Percentiles rank a stretch among this genome's conserved stretches.
Evolutionary conservation across 1,140 invertebrate species (phyloP).

Genomic region (Hycleus cichorii): DNA sequence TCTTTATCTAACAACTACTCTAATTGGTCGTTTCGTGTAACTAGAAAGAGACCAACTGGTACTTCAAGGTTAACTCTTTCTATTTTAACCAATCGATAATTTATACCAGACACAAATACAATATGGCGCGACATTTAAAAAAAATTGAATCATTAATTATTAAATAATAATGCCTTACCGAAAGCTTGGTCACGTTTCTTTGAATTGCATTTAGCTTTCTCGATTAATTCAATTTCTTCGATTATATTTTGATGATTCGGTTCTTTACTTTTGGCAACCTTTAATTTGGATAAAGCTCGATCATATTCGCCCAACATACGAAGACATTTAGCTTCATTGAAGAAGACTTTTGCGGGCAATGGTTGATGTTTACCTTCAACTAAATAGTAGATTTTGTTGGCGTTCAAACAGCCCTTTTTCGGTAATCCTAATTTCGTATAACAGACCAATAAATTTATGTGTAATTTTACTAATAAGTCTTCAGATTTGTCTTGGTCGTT

Average conservation of each 20-base stretch:
- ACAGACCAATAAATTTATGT: constrained; percentile 61
- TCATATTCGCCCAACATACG: constrained; percentile 45
- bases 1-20: too few relatives aligned
- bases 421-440: constrained; percentile 53
- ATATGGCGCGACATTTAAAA: too few relatives aligned
- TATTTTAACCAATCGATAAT: too few relatives aligned
- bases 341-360: constrained; percentile 49
- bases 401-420: constrained; percentile 47
- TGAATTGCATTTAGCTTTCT: not conserved
- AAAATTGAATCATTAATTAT: too few relatives aligned
- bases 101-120: too few relatives aligned
- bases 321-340: constrained; percentile 49
- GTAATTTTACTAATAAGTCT: constrained; percentile 51
- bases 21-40: too few relatives aligned
- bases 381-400: constrained; percentile 42
- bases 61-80: too few relatives aligned
- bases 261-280: constrained; percentile 40
- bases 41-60: too few relatives aligned
- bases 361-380: constrained; percentile 39
- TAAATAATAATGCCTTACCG: too few relatives aligned
- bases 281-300: constrained; percentile 38
- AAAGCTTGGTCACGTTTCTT: not conserved
- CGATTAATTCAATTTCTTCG: constrained; percentile 26
- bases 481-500: constrained; percentile 52
- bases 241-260: constrained; percentile 42